phyloP scores from a whole-genome alignment of 2,888 invertebrate genomes.

The Diarsia mendica region DNA sequence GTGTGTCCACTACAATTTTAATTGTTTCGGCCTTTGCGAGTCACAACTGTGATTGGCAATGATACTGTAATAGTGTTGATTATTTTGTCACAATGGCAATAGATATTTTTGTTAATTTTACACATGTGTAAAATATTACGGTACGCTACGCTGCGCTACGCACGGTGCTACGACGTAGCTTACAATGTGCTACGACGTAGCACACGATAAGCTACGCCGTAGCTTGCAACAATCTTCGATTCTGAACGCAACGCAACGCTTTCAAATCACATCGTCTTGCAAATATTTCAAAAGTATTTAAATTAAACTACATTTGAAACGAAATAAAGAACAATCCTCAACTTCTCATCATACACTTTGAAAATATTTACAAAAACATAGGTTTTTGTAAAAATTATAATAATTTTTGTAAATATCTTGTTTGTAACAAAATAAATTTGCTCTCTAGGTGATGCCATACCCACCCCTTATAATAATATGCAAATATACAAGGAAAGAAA shows the following conservation, averaged over 20 bases:
- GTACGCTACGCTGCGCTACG: not conserved
- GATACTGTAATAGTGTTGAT: not conserved
- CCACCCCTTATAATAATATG: not conserved
- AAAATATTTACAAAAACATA: not conserved
- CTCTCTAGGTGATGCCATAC: not conserved
- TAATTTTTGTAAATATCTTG: no score
- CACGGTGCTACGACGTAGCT: not conserved
- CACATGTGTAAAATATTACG: no score
- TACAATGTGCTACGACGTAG: not conserved
- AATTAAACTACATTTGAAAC: not conserved
- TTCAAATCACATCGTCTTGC: not conserved
- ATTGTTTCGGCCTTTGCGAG: no score
- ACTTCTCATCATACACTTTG: not conserved
- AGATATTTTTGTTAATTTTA: not conserved
- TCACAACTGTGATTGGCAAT: no score
- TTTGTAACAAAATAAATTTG: not conserved
- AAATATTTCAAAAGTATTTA: not conserved
- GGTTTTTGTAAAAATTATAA: no score
- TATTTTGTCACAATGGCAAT: not conserved
- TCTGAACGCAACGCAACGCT: not conserved
- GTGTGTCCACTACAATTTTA: no score
- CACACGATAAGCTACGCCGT: no score
- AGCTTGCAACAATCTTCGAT: not conserved
- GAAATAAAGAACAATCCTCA: not conserved
- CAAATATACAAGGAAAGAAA: constrained; percentile 11